Evolutionary conservation across 2,113 vertebrate species (phyloP), one percentile per base, ranked within the genome.

Genomic region (Rana temporaria): DNA sequence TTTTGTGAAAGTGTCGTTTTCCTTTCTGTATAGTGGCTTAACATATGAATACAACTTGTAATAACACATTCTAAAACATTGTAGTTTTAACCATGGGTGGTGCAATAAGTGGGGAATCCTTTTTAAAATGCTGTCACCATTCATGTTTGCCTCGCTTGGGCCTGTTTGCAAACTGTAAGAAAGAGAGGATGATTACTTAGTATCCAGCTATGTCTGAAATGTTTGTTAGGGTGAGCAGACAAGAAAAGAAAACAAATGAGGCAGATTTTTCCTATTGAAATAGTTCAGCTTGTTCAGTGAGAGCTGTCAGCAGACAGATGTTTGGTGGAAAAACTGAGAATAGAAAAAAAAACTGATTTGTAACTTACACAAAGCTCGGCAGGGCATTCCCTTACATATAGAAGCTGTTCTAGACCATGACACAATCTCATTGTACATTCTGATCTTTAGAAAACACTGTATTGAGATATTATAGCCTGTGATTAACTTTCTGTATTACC

Each of bases 161-260:
- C 52, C 24, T 48, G 22, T 20, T 55, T 19, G n/a, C 42, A 4
- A 26, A 56, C 22, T 56, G 38, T 70, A 15, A 56, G 55, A 56
- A 16, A 34, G 32, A 63, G 59, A 76, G 11, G 30, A 57, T 76
- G 32, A 76, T 76, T 48, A 76, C 42, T 48, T 48, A 48, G 59
- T 48, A 20, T 22, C 73, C 73, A 76, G 19, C 73, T 63, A 38
- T 76, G 57, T 48, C 73, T 76, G 73, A 48, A 30, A 32, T 76
- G 24, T 74, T 74, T 74, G 24, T 74, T 63, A 76, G 30, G 73
- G 32, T 76, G 32, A 76, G 17, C 32, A 63, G 32, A 48, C 34
- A 63, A 48, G 73, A 63, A 76, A 63, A 63, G 73, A 76, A 76
- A 76, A 76, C 73, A 63, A 62, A 48, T 76, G 32, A 38, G 71